phyloP scores from a whole-genome alignment of 53 echinoderm and acorn worm genomes.

The Astropecten irregularis region DNA sequence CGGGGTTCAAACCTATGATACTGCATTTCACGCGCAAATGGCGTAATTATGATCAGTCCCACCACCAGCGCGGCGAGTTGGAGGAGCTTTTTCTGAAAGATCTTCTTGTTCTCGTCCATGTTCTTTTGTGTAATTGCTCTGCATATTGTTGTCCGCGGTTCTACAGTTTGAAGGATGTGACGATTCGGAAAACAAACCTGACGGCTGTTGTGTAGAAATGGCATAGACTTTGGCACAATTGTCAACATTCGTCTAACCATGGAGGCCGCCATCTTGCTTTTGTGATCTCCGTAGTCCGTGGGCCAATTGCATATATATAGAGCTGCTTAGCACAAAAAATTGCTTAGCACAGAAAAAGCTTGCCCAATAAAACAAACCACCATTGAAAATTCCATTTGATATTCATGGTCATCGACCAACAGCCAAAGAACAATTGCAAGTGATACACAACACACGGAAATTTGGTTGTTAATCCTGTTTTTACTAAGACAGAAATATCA shows the following conservation, averaged over 20 bases:
- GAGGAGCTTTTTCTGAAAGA: conserved; percentile 64
- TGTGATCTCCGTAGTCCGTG: no score
- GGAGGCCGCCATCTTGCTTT: conserved; percentile 81
- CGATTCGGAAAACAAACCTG: neutral
- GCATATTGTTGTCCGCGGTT: conserved; percentile 19
- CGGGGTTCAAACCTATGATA: conserved; percentile 66
- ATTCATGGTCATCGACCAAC: no score
- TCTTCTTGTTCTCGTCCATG: conserved; percentile 61
- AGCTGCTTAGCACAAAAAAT: no score
- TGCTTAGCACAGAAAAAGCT: no score
- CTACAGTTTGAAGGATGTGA: conserved; percentile 10
- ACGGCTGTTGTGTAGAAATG: conserved; percentile 33
- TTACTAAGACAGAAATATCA: no score
- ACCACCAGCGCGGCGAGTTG: conserved; percentile 56
- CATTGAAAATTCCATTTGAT: no score
- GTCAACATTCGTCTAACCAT: conserved; percentile 34
- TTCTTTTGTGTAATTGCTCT: conserved; percentile 67
- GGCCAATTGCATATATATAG: no score
- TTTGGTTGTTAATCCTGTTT: no score
- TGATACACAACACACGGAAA: no score
- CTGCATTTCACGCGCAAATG: conserved; percentile 49
- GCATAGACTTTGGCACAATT: neutral
- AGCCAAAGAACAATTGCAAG: no score
- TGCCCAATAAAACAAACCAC: no score
- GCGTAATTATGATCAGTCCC: conserved; percentile 53